Conservation (phyloP, 2,113 vertebrate genomes). For the Lathamus discolor region DNA sequence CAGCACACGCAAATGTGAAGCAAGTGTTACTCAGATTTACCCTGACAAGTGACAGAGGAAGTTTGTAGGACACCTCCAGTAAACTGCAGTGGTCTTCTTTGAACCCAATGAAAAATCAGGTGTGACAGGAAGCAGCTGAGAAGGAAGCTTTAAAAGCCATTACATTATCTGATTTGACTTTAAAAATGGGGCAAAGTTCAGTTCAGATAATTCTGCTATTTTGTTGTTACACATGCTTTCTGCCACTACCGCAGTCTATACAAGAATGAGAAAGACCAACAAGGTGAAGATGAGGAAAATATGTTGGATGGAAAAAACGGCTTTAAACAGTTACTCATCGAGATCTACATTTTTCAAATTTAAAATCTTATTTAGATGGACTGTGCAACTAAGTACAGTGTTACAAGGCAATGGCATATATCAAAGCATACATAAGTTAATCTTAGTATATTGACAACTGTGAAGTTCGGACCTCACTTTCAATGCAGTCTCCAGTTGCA, state of each 20-base stretch:
- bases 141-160: neutral
- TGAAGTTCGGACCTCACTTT: neutral
- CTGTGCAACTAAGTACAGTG: neutral
- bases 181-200: neutral
- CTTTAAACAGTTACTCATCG: neutral
- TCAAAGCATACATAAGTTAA: neutral
- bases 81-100: neutral
- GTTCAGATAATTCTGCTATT: constrained; percentile 5
- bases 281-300: neutral
- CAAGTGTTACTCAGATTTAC: neutral
- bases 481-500: neutral
- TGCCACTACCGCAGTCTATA: neutral
- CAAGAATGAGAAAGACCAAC: constrained; percentile 31
- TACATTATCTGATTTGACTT: neutral
- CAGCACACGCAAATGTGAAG: neutral
- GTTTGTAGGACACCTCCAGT: neutral
- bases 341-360: neutral
- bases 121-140: neutral
- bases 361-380: neutral
- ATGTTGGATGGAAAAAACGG: neutral
- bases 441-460: neutral
- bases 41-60: neutral
- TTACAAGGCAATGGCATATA: neutral
- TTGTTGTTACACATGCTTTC: constrained; percentile 9
- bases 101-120: neutral